Evolutionary conservation across 1,140 invertebrate species (phyloP).

Genomic region (Camponotus vicinus): DNA sequence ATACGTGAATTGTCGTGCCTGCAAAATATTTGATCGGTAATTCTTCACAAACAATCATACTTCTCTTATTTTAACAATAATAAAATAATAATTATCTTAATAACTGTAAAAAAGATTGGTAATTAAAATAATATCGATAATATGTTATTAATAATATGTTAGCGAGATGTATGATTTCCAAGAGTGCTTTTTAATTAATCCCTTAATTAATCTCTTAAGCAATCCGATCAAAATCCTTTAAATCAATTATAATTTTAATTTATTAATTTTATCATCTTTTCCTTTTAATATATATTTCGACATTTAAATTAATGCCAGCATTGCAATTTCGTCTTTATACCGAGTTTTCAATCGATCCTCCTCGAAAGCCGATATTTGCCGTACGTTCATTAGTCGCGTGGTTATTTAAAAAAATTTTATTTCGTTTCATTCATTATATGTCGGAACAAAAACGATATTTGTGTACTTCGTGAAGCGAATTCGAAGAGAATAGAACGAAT

Average conservation of each 20-base stretch:
- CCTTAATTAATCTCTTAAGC: conserved; percentile 51
- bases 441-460: background rate
- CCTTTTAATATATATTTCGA: background rate
- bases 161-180: conserved; percentile 12
- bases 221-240: conserved; percentile 43
- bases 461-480: too few relatives aligned
- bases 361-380: background rate
- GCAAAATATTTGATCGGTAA: background rate
- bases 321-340: background rate
- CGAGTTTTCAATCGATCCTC: conserved; percentile 17
- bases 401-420: background rate
- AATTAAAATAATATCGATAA: background rate
- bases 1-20: background rate
- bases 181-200: conserved; percentile 38
- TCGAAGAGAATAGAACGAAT: conserved; percentile 11
- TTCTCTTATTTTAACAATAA: background rate
- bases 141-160: background rate
- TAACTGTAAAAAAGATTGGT: background rate
- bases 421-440: conserved; percentile 4
- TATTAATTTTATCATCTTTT: conserved; percentile 38
- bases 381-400: background rate
- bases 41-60: background rate
- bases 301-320: background rate
- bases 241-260: conserved; percentile 44
- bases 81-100: background rate